Percentiles rank a stretch among this genome's conserved stretches.
These are phyloP conservation scores for Dasypus novemcinctus DNA, from an alignment of 2,113 vertebrate species.

Conservation along the genomic window DNA sequence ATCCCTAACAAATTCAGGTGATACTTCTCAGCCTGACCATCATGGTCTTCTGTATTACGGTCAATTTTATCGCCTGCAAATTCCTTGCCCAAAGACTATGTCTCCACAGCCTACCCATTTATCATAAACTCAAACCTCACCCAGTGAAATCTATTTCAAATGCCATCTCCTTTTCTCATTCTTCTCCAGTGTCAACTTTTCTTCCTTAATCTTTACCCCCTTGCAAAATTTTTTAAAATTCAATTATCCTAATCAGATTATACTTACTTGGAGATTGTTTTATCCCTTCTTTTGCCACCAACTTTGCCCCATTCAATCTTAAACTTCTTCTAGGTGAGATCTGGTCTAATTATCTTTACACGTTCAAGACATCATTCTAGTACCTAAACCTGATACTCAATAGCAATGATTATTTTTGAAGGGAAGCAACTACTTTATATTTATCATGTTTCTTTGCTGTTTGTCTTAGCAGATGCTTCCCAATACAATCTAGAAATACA, in stretches of 20 bases:
- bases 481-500: not conserved
- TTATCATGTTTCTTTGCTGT: not conserved
- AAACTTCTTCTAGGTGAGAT: not conserved
- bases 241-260: not conserved
- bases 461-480: not conserved
- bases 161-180: not conserved
- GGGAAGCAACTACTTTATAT: not conserved
- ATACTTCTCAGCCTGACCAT: not conserved
- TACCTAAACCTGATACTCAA: not conserved
- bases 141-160: not conserved
- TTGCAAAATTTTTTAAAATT: not conserved
- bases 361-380: not conserved
- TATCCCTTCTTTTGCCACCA: not conserved
- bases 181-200: not conserved
- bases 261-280: not conserved
- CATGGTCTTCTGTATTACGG: not conserved
- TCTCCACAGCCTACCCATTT: not conserved
- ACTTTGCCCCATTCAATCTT: not conserved
- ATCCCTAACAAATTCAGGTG: not conserved
- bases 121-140: not conserved
- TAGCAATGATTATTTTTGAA: constrained; percentile 28
- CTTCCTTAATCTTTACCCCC: not conserved
- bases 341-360: not conserved
- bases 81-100: not conserved
- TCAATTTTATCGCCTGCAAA: not conserved